Evolutionary conservation across 2,113 vertebrate species (phyloP), one percentile per base, ranked within the genome.

Genomic region (Nycticebus coucang): DNA sequence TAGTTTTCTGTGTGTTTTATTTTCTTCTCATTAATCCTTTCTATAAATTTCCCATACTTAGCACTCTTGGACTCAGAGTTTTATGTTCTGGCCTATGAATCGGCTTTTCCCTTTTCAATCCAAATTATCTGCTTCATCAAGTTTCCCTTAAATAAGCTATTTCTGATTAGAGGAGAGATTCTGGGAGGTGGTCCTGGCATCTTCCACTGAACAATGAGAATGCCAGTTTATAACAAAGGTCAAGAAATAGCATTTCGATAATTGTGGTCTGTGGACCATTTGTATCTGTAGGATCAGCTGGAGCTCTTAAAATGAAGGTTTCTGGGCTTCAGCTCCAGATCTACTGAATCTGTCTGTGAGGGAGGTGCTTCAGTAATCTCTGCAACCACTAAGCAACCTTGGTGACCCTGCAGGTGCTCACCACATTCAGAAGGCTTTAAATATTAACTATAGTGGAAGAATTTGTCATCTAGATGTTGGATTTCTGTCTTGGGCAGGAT

Each of bases 61-160:
- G 24, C 33, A 59, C 9, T 95, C 69, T 92, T 91, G 17, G 37
- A 90, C 45, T 77, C 60, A 62, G 30, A 89, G 21, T 89, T 97
- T 91, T 84, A 75, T 26, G 24, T 50, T 95, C 50, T 89, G 22
- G 19, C 6, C 22, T 80, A 93, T 90, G 91, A 94, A 93, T 93
- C 53, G 62, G 4, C 57, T 85, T 95, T 94, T 77, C 18, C 62
- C 6, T 81, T 88, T 93, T 95, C 91, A 78, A 68, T 92, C 60
- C 53, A 77, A 95, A 87, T 80, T 77, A 89, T 72, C 30, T 94
- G 89, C 77, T 93, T 90, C 35, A 60, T 28, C 30, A 62, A 90
- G 28, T 81, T 97, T 92, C 53, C 93, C 55, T 77, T 55, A 28
- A 62, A 86, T 64, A 87, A 96, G 64, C 53, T 91, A 92, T 77